Percentiles rank a stretch among this genome's conserved stretches.
These are phyloP conservation scores for Lithobates pipiens DNA, from an alignment of 2,797 vertebrate genomes.

Conservation along the genomic window DNA sequence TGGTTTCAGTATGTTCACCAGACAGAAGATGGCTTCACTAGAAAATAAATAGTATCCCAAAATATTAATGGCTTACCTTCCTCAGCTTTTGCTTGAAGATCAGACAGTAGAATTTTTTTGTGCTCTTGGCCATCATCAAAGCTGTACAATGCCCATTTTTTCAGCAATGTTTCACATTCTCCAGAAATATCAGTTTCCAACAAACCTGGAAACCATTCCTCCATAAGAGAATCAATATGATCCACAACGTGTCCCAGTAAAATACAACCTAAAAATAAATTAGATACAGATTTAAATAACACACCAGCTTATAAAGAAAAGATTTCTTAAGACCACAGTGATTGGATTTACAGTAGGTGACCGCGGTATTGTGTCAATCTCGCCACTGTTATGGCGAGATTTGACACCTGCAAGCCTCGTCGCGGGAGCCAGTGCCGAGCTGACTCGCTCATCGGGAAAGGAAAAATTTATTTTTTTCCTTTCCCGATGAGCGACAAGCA, in stretches of 20 bases:
- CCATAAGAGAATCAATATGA: constrained; percentile 94
- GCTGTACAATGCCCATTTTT: constrained; percentile 95
- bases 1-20: too few relatives aligned
- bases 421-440: too few relatives aligned
- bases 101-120: constrained; percentile 89
- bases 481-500: too few relatives aligned
- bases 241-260: constrained; percentile 95
- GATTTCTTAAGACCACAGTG: too few relatives aligned
- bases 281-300: background rate
- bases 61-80: constrained; percentile 74
- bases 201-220: constrained; percentile 96
- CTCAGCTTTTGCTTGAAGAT: constrained; percentile 84
- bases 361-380: too few relatives aligned
- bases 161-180: constrained; percentile 90
- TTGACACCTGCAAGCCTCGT: too few relatives aligned
- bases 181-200: constrained; percentile 91
- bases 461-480: too few relatives aligned
- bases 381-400: too few relatives aligned
- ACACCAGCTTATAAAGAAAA: background rate
- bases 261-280: constrained; percentile 80
- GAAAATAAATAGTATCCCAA: background rate
- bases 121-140: constrained; percentile 87
- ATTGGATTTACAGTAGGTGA: too few relatives aligned
- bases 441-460: too few relatives aligned
- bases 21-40: too few relatives aligned